A percentile compares a stretch with the other conserved stretches of the same genome.
These are phyloP conservation scores for Ephestia elutella DNA, from an alignment of 1,140 invertebrate species.

Conservation along the genomic window DNA sequence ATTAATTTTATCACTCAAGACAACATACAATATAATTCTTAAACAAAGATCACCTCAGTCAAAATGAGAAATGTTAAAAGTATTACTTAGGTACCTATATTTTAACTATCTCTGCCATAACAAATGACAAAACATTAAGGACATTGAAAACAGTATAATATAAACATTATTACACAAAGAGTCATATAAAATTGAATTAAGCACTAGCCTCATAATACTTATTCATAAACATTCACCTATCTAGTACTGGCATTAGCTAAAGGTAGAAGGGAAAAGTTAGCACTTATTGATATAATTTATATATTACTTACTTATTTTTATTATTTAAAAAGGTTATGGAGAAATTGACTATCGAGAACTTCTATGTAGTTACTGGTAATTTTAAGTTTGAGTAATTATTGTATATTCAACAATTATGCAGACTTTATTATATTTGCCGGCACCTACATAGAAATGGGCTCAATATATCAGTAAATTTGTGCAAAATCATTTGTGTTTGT, in stretches of 20 bases:
- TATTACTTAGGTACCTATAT: constrained; percentile 16
- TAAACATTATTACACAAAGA: neutral
- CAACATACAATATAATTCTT: constrained; percentile 33
- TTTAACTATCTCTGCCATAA: constrained; percentile 22
- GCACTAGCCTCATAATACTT: constrained; percentile 29
- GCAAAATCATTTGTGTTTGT: constrained; percentile 13
- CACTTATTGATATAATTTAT: constrained; percentile 21
- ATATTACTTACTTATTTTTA: constrained; percentile 14
- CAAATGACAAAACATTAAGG: constrained; percentile 21
- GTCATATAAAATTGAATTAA: constrained; percentile 31
- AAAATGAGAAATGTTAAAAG: constrained; percentile 26
- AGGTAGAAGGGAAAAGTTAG: constrained; percentile 20
- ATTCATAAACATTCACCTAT: constrained; percentile 31
- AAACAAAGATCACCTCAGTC: constrained; percentile 33
- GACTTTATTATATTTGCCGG: neutral
- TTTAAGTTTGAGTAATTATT: too few relatives aligned
- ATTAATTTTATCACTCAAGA: constrained; percentile 48
- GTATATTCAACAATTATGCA: neutral
- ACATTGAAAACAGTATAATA: constrained; percentile 12
- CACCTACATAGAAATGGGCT: constrained; percentile 20
- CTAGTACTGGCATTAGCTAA: constrained; percentile 32
- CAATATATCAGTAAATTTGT: constrained; percentile 21
- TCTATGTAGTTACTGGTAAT: constrained; percentile 13
- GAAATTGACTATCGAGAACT: constrained; percentile 14
- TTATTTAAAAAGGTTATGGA: constrained; percentile 14